Evolutionary conservation across 2,888 invertebrate species (phyloP).

Genomic region (Eupithecia inturbata): DNA sequence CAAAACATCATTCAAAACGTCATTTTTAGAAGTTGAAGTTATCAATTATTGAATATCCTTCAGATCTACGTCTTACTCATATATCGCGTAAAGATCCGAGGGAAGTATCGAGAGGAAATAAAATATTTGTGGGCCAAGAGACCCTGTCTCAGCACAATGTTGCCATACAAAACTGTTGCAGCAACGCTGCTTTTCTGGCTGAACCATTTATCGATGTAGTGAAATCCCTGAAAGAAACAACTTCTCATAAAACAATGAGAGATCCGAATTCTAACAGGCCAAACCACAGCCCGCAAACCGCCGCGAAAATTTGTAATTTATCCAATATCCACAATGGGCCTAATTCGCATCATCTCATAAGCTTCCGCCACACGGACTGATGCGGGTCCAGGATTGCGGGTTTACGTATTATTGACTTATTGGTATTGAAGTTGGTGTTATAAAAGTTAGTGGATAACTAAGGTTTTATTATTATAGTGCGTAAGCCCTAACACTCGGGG

Average conservation of each 20-base stretch:
- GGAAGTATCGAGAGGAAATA: no score
- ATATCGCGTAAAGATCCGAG: no score
- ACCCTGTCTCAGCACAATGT: no score
- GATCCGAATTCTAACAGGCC: slow-evolving; percentile 15
- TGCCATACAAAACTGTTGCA: no score
- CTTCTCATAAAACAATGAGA: slow-evolving; percentile 23
- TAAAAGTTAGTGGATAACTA: not conserved
- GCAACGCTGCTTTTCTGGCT: not conserved
- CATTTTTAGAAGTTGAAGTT: no score
- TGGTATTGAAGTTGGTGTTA: not conserved
- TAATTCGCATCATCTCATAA: slow-evolving; percentile 21
- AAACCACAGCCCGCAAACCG: slow-evolving; percentile 7
- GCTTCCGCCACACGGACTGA: not conserved
- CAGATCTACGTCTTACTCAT: no score
- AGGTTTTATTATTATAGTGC: no score
- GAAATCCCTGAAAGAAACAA: not conserved
- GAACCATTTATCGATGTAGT: not conserved
- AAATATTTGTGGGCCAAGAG: no score
- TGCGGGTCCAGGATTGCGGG: not conserved
- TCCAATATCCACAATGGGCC: slow-evolving; percentile 5
- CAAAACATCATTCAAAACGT: no score
- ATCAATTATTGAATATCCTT: no score
- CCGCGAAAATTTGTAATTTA: slow-evolving; percentile 25
- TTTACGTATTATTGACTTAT: not conserved
- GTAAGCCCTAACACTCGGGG: no score